A percentile compares a stretch with the other conserved stretches of the same genome.
Evolutionary conservation across 2,113 vertebrate species (phyloP).

Genomic region (Danionella cerebrum): DNA sequence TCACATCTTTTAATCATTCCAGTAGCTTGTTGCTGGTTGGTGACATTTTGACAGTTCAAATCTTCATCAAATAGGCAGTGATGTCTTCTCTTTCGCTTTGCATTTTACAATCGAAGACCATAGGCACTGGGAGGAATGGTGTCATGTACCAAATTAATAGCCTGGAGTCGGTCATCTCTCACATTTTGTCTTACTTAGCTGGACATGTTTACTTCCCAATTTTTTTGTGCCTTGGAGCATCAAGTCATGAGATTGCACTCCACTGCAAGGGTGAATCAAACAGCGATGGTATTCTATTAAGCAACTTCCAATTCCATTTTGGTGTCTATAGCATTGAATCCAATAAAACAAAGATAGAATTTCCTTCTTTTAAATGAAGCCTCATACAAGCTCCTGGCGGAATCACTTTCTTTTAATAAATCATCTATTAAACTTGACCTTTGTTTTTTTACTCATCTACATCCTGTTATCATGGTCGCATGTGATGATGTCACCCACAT

Average conservation of each 20-base stretch:
- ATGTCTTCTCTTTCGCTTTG: conserved; percentile 22
- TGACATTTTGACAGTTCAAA: neutral
- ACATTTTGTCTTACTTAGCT: conserved; percentile 56
- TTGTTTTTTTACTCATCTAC: too few species aligned
- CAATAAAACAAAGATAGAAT: too few species aligned
- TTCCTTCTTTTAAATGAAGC: too few species aligned
- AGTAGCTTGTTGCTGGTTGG: neutral
- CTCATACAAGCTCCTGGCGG: too few species aligned
- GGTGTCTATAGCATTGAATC: too few species aligned
- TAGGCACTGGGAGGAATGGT: conserved; percentile 51
- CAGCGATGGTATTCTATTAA: conserved; percentile 12
- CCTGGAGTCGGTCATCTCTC: conserved; percentile 56
- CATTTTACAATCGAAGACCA: conserved; percentile 39
- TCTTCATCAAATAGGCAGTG: neutral
- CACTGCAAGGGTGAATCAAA: conserved; percentile 39
- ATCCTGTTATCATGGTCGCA: too few species aligned
- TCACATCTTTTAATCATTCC: neutral
- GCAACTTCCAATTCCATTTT: too few species aligned
- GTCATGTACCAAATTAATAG: conserved; percentile 57
- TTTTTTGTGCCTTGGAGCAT: conserved; percentile 46
- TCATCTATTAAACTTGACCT: too few species aligned
- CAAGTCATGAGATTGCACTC: conserved; percentile 42
- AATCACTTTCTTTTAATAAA: too few species aligned
- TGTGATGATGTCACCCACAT: too few species aligned
- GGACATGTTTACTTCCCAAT: conserved; percentile 68